phyloP scores from a whole-genome alignment of 2,113 vertebrate species.

The Oriolus oriolus region DNA sequence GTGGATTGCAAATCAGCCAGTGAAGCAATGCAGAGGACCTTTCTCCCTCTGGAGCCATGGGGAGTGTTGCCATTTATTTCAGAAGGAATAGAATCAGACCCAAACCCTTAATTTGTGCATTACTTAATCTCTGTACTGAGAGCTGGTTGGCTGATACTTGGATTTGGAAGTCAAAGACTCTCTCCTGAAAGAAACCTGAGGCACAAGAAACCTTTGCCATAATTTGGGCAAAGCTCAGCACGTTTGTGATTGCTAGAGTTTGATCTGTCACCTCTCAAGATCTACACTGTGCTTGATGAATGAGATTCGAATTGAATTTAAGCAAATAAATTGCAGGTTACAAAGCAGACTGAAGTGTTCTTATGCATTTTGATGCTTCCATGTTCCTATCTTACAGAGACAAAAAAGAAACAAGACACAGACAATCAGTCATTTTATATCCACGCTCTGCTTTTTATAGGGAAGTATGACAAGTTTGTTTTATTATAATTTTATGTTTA shows the following conservation, averaged over 20 bases:
- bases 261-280: neutral
- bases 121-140: neutral
- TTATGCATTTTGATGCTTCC: neutral
- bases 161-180: neutral
- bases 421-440: neutral
- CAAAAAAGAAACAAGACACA: neutral
- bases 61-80: neutral
- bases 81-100: neutral
- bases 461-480: neutral
- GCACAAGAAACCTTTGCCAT: neutral
- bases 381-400: neutral
- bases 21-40: neutral
- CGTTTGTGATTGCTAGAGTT: neutral
- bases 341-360: neutral
- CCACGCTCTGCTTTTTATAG: neutral
- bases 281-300: neutral
- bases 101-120: neutral
- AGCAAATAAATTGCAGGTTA: neutral
- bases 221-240: neutral
- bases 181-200: neutral
- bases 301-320: conserved; percentile 1
- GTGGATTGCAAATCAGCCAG: neutral
- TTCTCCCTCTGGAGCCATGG: neutral
- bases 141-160: neutral
- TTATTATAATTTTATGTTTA: neutral